These are phyloP conservation scores for Tapirus indicus DNA, from an alignment of 2,797 vertebrate species.

Conservation along the genomic window DNA sequence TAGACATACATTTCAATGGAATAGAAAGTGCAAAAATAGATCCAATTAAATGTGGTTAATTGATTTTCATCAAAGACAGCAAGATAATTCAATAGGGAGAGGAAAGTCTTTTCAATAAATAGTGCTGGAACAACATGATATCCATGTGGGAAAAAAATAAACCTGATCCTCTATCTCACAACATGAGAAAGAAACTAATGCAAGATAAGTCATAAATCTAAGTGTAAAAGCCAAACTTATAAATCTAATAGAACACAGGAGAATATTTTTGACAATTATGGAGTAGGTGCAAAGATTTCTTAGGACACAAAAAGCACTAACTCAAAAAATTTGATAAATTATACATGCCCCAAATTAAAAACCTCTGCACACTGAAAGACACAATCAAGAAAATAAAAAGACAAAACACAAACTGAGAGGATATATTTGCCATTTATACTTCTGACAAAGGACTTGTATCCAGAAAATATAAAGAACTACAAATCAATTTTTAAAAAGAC, in stretches of 20 bases:
- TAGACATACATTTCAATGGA: background rate
- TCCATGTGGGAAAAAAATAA: background rate
- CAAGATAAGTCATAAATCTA: background rate
- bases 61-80: background rate
- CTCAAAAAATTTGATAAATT: background rate
- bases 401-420: background rate
- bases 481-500: background rate
- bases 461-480: background rate
- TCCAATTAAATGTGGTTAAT: background rate
- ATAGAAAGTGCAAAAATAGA: background rate
- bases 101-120: background rate
- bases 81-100: background rate
- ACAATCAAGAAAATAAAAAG: conserved; percentile 35
- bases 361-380: background rate
- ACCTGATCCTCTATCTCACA: background rate
- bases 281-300: background rate
- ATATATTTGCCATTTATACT: background rate
- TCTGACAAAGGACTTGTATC: background rate
- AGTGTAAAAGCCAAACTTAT: background rate
- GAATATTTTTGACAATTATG: background rate
- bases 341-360: background rate
- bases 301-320: background rate
- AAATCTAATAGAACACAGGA: background rate
- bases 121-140: background rate
- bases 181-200: background rate